A percentile compares a stretch with the other conserved stretches of the same genome.
These are phyloP conservation scores for Formica exsecta DNA, from an alignment of 1,140 invertebrate genomes.

Conservation along the genomic window DNA sequence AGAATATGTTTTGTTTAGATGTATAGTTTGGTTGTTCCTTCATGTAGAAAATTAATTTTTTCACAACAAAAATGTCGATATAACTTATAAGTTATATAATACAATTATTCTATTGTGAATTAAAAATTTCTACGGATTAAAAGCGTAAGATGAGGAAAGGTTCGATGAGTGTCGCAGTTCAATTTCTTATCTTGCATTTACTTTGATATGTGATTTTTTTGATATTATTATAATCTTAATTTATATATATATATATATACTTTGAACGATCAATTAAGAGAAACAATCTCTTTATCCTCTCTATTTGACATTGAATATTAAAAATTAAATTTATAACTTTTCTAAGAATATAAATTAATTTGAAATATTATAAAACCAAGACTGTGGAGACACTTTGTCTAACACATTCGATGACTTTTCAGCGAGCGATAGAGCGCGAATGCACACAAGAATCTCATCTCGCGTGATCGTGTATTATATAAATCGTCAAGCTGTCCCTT, in stretches of 20 bases:
- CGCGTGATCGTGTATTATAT: constrained; percentile 26
- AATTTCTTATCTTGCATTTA: background rate
- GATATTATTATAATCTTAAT: background rate
- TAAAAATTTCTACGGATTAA: background rate
- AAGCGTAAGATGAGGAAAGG: background rate
- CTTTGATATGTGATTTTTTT: background rate
- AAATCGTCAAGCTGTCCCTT: constrained; percentile 24
- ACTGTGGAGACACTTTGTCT: background rate
- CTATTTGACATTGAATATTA: background rate
- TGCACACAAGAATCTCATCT: constrained; percentile 24
- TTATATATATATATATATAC: background rate
- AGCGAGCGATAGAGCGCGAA: constrained; percentile 61
- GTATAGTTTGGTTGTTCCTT: constrained; percentile 1
- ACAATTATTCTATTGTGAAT: background rate
- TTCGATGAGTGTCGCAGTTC: background rate
- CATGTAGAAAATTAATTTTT: background rate
- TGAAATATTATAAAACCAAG: background rate
- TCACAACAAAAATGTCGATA: background rate
- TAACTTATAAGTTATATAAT: background rate
- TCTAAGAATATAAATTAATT: background rate
- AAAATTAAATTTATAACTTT: background rate
- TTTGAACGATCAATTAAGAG: background rate
- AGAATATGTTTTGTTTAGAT: constrained; percentile 48
- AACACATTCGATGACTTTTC: constrained; percentile 58
- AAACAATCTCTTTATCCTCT: background rate